phyloP scores from a whole-genome alignment of 1,140 invertebrate species.

The Trachymyrmex cornetzi region DNA sequence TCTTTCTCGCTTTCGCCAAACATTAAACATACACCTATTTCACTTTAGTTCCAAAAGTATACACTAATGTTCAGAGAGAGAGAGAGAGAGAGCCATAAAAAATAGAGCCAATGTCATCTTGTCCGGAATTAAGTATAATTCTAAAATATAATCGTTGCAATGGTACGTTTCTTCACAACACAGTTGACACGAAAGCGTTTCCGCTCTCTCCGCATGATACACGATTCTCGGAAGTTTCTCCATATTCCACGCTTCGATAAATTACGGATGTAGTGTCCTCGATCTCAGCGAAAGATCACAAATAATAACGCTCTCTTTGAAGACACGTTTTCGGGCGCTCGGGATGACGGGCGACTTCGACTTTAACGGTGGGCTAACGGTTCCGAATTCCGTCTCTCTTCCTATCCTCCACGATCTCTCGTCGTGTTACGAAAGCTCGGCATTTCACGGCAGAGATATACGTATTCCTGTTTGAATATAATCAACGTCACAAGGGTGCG shows the following conservation, averaged over 20 bases:
- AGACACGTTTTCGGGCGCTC: conserved; percentile 5
- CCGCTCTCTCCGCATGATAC: neutral
- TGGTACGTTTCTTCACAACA: neutral
- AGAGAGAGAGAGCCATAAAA: too few species aligned
- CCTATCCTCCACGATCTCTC: conserved; percentile 23
- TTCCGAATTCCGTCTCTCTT: conserved; percentile 44
- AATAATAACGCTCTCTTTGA: conserved; percentile 48
- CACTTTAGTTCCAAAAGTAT: too few species aligned
- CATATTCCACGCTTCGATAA: conserved; percentile 42
- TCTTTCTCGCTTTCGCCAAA: too few species aligned
- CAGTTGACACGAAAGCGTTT: conserved; percentile 1
- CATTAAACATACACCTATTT: too few species aligned
- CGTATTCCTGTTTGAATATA: conserved; percentile 67
- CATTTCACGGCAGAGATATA: conserved; percentile 60
- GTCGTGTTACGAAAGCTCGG: conserved; percentile 68
- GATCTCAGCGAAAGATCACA: conserved; percentile 20
- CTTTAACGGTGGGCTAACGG: conserved; percentile 42
- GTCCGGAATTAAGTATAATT: conserved; percentile 2
- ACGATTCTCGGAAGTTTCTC: conserved; percentile 5
- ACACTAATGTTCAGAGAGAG: too few species aligned
- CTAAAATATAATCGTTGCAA: conserved; percentile 42
- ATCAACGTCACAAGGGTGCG: conserved; percentile 69
- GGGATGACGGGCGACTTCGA: conserved; percentile 38
- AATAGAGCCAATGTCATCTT: neutral
- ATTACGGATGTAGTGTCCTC: conserved; percentile 22